Percentiles rank a stretch among this genome's conserved stretches.
Conservation (phyloP, 2,113 vertebrate species). For the Butastur rufipennis region DNA sequence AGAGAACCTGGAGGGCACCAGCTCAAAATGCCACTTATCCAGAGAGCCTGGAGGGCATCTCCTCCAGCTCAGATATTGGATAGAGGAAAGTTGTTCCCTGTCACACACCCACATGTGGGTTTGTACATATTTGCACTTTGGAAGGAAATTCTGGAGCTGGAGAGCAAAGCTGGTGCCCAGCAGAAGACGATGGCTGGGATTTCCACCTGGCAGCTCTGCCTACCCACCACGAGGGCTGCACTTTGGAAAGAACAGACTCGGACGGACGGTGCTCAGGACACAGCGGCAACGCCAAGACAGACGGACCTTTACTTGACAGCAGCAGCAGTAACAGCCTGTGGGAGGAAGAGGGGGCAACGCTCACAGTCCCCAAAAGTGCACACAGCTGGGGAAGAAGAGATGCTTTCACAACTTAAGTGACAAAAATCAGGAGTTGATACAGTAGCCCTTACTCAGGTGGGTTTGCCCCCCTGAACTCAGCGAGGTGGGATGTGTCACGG, state of each 20-base stretch:
- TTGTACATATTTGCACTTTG: neutral
- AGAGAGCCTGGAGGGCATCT: neutral
- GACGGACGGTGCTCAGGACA: neutral
- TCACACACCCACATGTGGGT: accelerated
- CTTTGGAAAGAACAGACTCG: neutral
- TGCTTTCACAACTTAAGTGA: neutral
- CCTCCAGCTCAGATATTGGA: neutral
- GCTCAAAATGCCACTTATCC: neutral
- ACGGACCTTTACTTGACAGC: neutral
- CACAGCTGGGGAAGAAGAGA: neutral
- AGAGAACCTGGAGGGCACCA: neutral
- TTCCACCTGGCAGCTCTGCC: neutral
- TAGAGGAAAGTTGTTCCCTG: neutral
- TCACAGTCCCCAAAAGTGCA: constrained; percentile 12
- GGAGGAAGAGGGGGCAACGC: neutral
- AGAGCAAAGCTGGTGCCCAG: neutral
- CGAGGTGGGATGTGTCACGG: neutral
- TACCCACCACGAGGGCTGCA: neutral
- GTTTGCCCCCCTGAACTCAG: neutral
- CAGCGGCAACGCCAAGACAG: neutral
- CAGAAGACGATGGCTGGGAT: neutral
- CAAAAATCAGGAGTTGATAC: neutral
- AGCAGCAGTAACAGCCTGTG: neutral
- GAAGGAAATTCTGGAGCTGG: neutral
- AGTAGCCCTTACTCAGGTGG: neutral